phyloP scores from a whole-genome alignment of 2,113 vertebrate genomes.

The Isichthys henryi region DNA sequence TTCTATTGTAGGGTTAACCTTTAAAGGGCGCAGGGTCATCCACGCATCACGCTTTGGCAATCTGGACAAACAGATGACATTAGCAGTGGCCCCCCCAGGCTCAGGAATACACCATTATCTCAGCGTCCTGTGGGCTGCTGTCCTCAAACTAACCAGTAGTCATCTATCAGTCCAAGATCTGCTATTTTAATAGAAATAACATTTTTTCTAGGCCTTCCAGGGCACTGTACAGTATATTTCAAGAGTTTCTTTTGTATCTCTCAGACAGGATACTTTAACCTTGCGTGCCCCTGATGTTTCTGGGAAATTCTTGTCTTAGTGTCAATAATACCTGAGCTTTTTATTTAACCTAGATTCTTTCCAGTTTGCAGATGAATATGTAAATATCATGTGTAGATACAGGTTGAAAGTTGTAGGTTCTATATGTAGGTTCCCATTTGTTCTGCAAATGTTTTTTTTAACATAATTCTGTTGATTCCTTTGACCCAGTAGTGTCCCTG shows the following conservation, averaged over 20 bases:
- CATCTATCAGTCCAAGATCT: neutral
- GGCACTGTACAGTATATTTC: neutral
- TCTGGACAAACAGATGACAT: neutral
- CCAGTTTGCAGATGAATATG: neutral
- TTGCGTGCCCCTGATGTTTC: neutral
- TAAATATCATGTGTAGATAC: neutral
- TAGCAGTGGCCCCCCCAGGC: neutral
- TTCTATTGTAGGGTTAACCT: constrained; percentile 46
- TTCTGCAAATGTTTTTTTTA: neutral
- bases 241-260: neutral
- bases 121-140: neutral
- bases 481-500: neutral
- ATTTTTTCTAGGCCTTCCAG: neutral
- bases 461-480: neutral
- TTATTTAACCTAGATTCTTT: neutral
- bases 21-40: constrained; percentile 53
- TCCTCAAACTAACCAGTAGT: neutral
- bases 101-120: neutral
- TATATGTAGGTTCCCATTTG: neutral
- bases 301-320: neutral
- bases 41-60: constrained; percentile 6
- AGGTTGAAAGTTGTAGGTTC: neutral
- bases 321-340: neutral
- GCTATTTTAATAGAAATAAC: neutral
- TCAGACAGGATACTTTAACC: neutral